A percentile compares a stretch with the other conserved stretches of the same genome.
These are phyloP conservation scores for Colletes gigas DNA, from an alignment of 1,140 invertebrate genomes.

Conservation along the genomic window DNA sequence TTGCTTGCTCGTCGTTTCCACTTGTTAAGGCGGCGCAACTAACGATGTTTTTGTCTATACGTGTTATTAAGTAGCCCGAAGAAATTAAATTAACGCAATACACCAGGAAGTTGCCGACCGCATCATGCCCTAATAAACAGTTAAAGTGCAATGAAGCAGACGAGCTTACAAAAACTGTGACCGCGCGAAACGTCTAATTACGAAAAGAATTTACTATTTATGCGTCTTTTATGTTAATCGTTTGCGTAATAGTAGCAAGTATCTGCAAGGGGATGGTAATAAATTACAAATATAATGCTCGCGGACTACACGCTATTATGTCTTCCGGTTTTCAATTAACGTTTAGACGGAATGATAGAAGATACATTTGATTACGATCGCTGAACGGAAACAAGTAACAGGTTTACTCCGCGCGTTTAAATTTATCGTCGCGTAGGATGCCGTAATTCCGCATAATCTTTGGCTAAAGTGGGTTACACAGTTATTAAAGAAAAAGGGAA, in stretches of 20 bases:
- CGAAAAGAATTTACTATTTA: too few species aligned
- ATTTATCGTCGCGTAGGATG: background rate
- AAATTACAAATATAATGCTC: background rate
- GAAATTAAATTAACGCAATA: too few species aligned
- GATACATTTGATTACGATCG: background rate
- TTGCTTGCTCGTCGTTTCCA: too few species aligned
- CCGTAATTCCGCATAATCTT: background rate
- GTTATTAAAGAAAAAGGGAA: background rate
- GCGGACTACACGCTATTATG: background rate
- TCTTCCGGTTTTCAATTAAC: background rate
- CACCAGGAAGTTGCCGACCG: too few species aligned
- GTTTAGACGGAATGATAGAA: background rate
- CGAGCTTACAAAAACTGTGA: too few species aligned
- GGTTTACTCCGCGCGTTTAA: background rate
- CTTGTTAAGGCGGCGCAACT: too few species aligned
- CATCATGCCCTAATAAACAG: too few species aligned
- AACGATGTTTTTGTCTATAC: too few species aligned
- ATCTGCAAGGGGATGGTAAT: background rate
- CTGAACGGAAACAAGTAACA: background rate
- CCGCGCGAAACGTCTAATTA: too few species aligned
- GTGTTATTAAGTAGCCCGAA: too few species aligned
- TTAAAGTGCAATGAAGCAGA: too few species aligned
- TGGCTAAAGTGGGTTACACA: background rate
- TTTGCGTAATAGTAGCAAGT: background rate
- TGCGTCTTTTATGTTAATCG: background rate